Evolutionary conservation across 2,888 invertebrate genomes (phyloP), one percentile per base, ranked within the genome.

Genomic region (Dinocampus coccinellae): DNA sequence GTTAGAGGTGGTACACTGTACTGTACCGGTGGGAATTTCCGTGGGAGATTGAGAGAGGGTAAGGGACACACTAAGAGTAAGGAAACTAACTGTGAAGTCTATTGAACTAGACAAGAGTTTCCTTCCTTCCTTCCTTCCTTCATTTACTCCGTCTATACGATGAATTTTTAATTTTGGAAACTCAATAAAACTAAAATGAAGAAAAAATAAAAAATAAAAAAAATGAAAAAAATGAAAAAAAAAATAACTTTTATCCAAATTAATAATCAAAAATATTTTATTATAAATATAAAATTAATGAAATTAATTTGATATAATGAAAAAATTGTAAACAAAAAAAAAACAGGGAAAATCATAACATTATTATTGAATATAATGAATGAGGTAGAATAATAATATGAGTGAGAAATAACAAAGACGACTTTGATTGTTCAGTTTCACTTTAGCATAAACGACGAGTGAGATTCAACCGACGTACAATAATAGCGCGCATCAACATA

Each of bases 401-500:
- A 60, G 22, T 20, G 34, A 63, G 67, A 52, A 72, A 70, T 73
- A 55, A 55, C 70, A 72, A 75, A 55, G 68, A 72, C 74, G 75
- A 72, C 71, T 73, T 70, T 71, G 47, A 16, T 47, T 72, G 70
- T 73, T 74, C 75, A 75, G 76, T 80, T 78, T 78, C 75, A 73
- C 71, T 76, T 74, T 75, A 77, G 76, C 77, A 83, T n/a, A n/a
- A n/a, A n/a, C 80, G 82, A 80, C 7, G 82, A 80, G 81, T 73
- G 74, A 73, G 81, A 79, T 82, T 81, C 82, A 81, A 78, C 79
- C 78, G 77, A 77, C 80, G 77, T 79, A 84, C 86, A 85, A 85
- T n/a, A n/a, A n/a, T 85, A 83, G 81, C 78, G 81, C 82, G 83
- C 84, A 86, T 87, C 86, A 85, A 84, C 85, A 86, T 86, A 87